These are phyloP conservation scores for Heterodera filipjevi DNA, from an alignment of 2,888 invertebrate genomes.

Conservation along the genomic window DNA sequence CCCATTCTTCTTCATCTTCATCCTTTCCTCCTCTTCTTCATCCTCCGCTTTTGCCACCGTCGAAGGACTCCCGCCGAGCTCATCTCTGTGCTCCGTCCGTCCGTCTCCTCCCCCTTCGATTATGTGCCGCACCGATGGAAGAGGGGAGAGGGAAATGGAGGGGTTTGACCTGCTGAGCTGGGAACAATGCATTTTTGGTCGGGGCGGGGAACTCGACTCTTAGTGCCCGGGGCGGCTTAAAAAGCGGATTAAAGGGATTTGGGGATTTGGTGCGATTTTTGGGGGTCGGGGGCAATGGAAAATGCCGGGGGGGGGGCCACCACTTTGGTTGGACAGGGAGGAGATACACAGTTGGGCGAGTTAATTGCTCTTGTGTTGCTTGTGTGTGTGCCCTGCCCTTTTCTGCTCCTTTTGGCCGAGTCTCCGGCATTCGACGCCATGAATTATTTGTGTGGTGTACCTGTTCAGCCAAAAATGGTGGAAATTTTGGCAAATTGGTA, in stretches of 20 bases:
- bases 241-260: conserved; percentile 7
- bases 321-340: background rate
- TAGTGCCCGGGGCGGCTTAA: background rate
- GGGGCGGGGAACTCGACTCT: background rate
- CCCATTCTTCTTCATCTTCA: background rate
- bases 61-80: conserved; percentile 9
- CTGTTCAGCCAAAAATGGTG: background rate
- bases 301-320: background rate
- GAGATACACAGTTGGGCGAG: background rate
- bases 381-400: background rate
- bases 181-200: conserved; percentile 3
- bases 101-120: background rate
- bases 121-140: background rate
- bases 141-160: background rate
- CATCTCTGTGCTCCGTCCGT: background rate
- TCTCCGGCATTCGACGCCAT: too few species aligned
- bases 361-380: background rate
- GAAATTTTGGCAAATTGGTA: background rate
- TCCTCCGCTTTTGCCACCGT: too few species aligned
- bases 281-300: conserved; percentile 13
- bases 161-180: conserved; percentile 12
- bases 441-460: background rate
- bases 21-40: background rate
- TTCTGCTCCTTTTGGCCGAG: too few species aligned
- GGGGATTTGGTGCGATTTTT: background rate